Evolutionary conservation across 2,113 vertebrate species (phyloP).

Genomic region (Micronycteris hirsuta): DNA sequence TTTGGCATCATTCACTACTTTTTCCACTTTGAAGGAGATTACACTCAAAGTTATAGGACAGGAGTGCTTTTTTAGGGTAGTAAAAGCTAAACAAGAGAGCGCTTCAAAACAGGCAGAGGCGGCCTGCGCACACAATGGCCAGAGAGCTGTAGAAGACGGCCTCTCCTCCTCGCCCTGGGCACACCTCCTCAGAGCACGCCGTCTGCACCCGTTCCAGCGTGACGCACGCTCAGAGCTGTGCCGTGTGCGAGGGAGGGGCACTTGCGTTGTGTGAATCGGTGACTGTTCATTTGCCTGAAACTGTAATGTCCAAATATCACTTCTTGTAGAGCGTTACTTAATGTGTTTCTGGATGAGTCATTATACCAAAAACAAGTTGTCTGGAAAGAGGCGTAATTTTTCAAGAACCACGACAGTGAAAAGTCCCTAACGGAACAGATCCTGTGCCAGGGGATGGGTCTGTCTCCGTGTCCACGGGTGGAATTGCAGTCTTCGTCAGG

Average conservation of each 20-base stretch:
- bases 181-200: fast-evolving
- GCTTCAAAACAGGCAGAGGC: fast-evolving
- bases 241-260: fast-evolving
- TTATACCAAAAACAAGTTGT: not conserved
- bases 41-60: not conserved
- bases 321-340: not conserved
- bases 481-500: not conserved
- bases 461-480: not conserved
- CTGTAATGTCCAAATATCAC: not conserved
- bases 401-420: not conserved
- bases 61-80: not conserved
- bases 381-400: not conserved
- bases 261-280: not conserved
- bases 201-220: fast-evolving
- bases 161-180: not conserved
- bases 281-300: not conserved
- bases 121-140: fast-evolving
- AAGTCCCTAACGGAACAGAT: not conserved
- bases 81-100: not conserved
- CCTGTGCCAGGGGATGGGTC: not conserved
- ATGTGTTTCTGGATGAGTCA: not conserved
- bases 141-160: fast-evolving
- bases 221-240: fast-evolving
- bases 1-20: not conserved
- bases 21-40: not conserved